Percentiles rank a stretch among this genome's conserved stretches.
Conservation (phyloP, 2,113 vertebrate genomes). For the Sterna hirundo region DNA sequence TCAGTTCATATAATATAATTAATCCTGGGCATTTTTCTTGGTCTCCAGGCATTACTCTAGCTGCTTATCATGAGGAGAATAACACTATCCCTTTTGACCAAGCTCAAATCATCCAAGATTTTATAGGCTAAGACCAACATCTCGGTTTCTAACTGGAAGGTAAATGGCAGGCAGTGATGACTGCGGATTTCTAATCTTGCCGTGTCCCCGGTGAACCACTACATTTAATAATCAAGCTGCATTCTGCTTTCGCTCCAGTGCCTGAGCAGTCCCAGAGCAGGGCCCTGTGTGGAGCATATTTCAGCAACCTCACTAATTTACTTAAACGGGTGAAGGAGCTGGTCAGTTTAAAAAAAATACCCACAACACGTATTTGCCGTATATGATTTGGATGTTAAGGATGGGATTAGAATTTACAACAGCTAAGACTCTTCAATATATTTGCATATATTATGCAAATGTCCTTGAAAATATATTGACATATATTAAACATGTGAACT, state of each 20-base stretch:
- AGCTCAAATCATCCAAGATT: neutral
- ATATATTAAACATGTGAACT: conserved; percentile 14
- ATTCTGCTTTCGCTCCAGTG: neutral
- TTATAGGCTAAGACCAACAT: neutral
- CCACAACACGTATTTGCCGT: neutral
- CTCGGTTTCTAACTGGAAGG: neutral
- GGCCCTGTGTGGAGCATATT: neutral
- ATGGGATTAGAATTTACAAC: neutral
- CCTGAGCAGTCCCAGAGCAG: neutral
- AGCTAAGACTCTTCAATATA: neutral
- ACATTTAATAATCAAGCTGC: neutral
- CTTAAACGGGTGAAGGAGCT: neutral
- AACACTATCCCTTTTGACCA: neutral
- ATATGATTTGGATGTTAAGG: conserved; percentile 4
- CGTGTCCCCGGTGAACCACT: neutral
- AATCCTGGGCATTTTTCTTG: neutral
- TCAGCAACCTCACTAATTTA: neutral
- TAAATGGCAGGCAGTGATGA: neutral
- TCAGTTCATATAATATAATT: neutral
- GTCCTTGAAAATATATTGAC: conserved; percentile 12
- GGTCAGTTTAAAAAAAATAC: neutral
- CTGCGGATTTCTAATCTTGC: neutral
- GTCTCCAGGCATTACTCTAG: neutral
- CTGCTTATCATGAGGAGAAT: neutral
- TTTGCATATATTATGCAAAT: conserved; percentile 51